Conservation (phyloP, 2,113 vertebrate genomes). For the Lynx canadensis region DNA sequence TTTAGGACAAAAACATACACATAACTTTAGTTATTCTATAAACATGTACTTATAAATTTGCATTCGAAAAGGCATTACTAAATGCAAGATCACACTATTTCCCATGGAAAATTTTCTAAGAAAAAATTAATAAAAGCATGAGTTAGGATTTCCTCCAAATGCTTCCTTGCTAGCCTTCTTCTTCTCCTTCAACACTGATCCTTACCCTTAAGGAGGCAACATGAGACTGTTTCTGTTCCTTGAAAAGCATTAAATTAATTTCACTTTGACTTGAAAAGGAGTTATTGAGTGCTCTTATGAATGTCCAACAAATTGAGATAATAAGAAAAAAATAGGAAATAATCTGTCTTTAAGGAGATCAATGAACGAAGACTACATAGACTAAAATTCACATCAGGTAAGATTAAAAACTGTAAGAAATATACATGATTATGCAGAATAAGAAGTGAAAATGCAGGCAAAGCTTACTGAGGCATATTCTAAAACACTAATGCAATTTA, state of each 20-base stretch:
- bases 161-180: not conserved
- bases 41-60: not conserved
- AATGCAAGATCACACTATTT: not conserved
- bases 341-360: not conserved
- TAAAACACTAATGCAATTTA: not conserved
- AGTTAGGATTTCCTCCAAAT: not conserved
- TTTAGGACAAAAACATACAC: not conserved
- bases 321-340: constrained; percentile 28
- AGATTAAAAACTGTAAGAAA: not conserved
- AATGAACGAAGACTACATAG: constrained; percentile 13
- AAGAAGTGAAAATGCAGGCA: not conserved
- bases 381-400: constrained; percentile 22
- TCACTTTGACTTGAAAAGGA: constrained; percentile 17
- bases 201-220: not conserved
- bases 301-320: constrained; percentile 42
- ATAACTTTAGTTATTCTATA: not conserved
- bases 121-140: not conserved
- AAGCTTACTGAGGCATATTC: not conserved
- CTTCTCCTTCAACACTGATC: not conserved
- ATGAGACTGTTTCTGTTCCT: not conserved
- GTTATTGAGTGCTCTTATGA: constrained; percentile 8
- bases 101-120: not conserved
- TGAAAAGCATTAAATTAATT: constrained; percentile 49
- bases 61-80: constrained; percentile 22
- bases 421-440: not conserved